phyloP scores from a whole-genome alignment of 2,888 invertebrate genomes.

The Balanococcus diminutus region DNA sequence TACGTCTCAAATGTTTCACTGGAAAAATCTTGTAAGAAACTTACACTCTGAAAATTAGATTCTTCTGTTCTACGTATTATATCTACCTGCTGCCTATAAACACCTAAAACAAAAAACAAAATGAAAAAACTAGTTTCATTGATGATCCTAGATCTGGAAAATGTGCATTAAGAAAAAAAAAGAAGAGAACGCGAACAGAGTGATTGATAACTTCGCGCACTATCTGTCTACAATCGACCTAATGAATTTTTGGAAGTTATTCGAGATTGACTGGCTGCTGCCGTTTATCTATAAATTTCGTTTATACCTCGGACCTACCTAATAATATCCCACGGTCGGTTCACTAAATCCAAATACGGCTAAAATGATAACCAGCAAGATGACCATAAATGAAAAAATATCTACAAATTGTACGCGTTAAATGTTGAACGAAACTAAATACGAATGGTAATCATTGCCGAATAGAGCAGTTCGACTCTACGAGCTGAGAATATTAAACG shows the following conservation, averaged over 20 bases:
- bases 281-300: neutral
- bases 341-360: constrained; percentile 18
- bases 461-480: constrained; percentile 10
- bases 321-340: neutral
- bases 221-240: constrained; percentile 29
- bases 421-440: constrained; percentile 27
- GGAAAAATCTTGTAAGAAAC: too few species aligned
- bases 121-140: constrained; percentile 9
- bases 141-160: neutral
- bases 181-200: neutral
- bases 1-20: too few species aligned
- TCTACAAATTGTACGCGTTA: constrained; percentile 28
- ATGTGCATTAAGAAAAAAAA: neutral
- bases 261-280: neutral
- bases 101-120: neutral
- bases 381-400: constrained; percentile 33
- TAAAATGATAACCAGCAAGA: constrained; percentile 34
- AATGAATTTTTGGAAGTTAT: neutral
- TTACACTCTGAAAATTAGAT: too few species aligned
- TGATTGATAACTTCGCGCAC: constrained; percentile 38
- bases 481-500: constrained; percentile 16
- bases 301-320: too few species aligned
- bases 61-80: too few species aligned
- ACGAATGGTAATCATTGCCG: constrained; percentile 17
- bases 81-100: neutral